Conservation (phyloP, 2,113 vertebrate species). For the Seriola rivoliana region DNA sequence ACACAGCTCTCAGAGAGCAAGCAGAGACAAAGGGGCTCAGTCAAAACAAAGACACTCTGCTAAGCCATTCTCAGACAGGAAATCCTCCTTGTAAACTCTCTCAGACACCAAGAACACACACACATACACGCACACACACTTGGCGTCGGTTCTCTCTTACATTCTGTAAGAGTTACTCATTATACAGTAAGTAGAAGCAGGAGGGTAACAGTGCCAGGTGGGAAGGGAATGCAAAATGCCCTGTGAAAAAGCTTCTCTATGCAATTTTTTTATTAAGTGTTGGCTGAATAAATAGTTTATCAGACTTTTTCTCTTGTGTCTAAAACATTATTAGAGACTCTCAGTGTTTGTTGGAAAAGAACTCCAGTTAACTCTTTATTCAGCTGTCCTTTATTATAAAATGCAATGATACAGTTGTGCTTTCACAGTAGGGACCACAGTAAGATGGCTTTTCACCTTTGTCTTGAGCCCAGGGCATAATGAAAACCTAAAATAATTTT, state of each 20-base stretch:
- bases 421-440: too few relatives aligned
- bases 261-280: not conserved
- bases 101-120: conserved; percentile 6
- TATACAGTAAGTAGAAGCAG: not conserved
- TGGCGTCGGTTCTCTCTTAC: not conserved
- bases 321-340: not conserved
- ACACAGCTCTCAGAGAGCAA: conserved; percentile 42
- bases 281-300: not conserved
- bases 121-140: not conserved
- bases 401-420: not conserved
- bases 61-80: conserved; percentile 47
- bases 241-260: not conserved
- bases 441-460: too few relatives aligned
- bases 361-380: too few relatives aligned
- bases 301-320: not conserved
- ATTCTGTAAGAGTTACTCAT: conserved; percentile 7
- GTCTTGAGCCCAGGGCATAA: too few relatives aligned
- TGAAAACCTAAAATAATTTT: too few relatives aligned
- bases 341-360: not conserved
- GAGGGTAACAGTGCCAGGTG: too few relatives aligned
- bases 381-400: not conserved
- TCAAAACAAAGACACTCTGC: conserved; percentile 52
- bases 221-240: too few relatives aligned
- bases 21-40: conserved; percentile 37
- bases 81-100: conserved; percentile 37